Conservation (phyloP, 2,113 vertebrate species). For the Gymnobelideus leadbeateri region DNA sequence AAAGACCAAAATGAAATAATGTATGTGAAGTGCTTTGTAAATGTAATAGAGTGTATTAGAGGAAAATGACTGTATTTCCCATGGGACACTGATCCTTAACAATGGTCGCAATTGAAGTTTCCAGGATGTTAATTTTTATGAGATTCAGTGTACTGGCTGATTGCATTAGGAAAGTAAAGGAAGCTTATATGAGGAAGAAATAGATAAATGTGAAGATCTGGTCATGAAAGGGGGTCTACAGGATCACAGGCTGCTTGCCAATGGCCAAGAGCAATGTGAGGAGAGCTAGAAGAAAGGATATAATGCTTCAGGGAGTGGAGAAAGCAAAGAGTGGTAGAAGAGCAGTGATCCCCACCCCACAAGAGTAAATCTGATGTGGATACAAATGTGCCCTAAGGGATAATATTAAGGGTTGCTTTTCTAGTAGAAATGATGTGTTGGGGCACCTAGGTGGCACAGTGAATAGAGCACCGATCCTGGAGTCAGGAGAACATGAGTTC, state of each 20-base stretch:
- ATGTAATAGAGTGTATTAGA: constrained; percentile 1
- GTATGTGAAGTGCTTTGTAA: not conserved
- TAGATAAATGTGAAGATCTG: not conserved
- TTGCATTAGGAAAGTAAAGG: not conserved
- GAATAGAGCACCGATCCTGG: no score
- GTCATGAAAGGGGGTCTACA: not conserved
- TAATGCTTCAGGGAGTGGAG: not conserved
- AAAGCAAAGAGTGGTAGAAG: not conserved
- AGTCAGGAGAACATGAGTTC: no score
- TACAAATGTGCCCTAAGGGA: no score
- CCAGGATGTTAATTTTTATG: not conserved
- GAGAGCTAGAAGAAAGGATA: not conserved
- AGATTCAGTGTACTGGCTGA: not conserved
- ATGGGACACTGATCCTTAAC: not conserved
- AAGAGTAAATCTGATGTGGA: no score
- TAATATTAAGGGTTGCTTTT: no score
- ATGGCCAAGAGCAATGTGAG: not conserved
- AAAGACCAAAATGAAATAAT: not conserved
- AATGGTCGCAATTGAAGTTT: not conserved
- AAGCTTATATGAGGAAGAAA: not conserved
- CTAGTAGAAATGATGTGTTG: no score
- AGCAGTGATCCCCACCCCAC: not conserved
- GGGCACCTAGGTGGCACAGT: no score
- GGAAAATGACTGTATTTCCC: not conserved
- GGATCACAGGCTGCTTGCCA: not conserved